Evolutionary conservation across 64 coral and sea anemone species (phyloP).

Genomic region (Actinia equina): DNA sequence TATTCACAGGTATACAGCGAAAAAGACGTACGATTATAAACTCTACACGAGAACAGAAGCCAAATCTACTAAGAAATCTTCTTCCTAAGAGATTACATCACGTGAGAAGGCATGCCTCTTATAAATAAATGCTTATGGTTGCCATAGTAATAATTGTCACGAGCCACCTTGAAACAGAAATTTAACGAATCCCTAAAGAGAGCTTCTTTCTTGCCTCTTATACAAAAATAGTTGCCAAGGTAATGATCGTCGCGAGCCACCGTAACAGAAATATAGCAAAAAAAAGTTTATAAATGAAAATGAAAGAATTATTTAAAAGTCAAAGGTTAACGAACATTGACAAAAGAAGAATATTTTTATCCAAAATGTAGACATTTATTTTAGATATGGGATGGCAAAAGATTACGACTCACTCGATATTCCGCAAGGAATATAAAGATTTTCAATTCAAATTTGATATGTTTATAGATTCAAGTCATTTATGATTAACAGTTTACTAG

Average conservation of each 20-base stretch:
- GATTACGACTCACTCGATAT: background rate
- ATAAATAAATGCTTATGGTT: background rate
- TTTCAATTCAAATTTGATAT: background rate
- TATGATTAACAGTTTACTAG: background rate
- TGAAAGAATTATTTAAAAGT: background rate
- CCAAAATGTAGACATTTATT: conserved; percentile 28
- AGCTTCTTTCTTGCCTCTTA: background rate
- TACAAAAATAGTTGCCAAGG: background rate
- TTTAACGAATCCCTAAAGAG: background rate
- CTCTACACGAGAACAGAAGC: conserved; percentile 22
- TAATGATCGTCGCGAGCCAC: background rate
- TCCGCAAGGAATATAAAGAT: background rate
- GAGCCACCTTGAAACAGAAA: background rate
- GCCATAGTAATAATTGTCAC: background rate
- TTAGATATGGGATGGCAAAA: conserved; percentile 22
- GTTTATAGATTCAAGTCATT: background rate
- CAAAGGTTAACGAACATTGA: conserved; percentile 31
- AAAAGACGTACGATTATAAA: conserved; percentile 6
- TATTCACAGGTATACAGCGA: background rate
- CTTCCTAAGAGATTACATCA: conserved; percentile 8
- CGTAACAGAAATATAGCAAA: background rate
- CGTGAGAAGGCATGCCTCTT: background rate
- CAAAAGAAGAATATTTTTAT: conserved; percentile 5
- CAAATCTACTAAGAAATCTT: conserved; percentile 8
- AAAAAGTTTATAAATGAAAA: background rate